Base-by-base conservation (phyloP, 1,140 invertebrate genomes). In the Rhyzopertha dominica region DNA sequence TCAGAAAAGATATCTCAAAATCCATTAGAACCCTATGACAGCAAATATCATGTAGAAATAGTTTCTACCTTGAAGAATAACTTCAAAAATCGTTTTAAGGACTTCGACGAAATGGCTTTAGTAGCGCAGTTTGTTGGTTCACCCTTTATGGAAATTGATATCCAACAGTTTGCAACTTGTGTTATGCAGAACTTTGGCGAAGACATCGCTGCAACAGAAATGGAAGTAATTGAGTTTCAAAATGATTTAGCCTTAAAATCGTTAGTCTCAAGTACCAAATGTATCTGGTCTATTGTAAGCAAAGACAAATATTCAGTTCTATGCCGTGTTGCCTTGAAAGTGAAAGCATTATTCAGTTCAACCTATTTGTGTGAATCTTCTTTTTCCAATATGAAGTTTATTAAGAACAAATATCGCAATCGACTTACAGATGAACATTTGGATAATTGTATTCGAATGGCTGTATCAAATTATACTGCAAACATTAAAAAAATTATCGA, bases 101-200 rank as follows among this genome's bases (percentile, higher is more conserved):
- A n/a, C n/a, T n/a, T n/a, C n/a, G n/a, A n/a, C n/a, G n/a, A n/a
- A n/a, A n/a, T n/a, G n/a, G n/a, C n/a, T n/a, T n/a, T n/a, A n/a
- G n/a, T n/a, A n/a, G n/a, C n/a, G n/a, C n/a, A n/a, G n/a, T n/a
- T n/a, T n/a, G n/a, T n/a, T n/a, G n/a, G n/a, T n/a, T n/a, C n/a
- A 40, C 3, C 32, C 31, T 45, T 45, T 23, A 45, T 48, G 46
- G 41, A 48, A 48, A 48, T 48, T 44, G 46, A 48, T 46, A 25
- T 48, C 28, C 40, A 48, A 43, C 39, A 48, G 46, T 48, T 48
- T 48, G 46, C 46, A 44, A 44, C 46, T 48, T 48, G 39, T 48
- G 46, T 35, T 35, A 46, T 48, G 39, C 41, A 48, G 40, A 48
- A 48, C 46, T 48, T 48, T 43, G 46, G 40, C 28, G 46, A 48